These are phyloP conservation scores for Petrosia ficiformis DNA, from an alignment of 37 sponge, comb jelly and placozoan genomes.

Conservation along the genomic window DNA sequence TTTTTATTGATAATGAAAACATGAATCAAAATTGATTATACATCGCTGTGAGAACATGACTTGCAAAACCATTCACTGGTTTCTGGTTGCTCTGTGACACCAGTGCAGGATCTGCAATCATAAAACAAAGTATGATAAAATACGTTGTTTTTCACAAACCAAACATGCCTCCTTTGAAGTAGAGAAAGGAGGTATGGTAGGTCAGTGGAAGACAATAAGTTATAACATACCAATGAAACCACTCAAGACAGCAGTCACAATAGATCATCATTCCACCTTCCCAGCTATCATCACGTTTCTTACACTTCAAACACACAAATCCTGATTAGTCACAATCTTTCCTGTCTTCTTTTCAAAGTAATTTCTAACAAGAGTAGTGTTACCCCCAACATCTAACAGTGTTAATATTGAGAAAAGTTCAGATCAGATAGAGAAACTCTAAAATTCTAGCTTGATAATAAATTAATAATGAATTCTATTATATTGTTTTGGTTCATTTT, in stretches of 20 bases:
- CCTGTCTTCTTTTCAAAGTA: conserved; percentile 16
- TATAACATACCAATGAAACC: background rate
- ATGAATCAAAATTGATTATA: background rate
- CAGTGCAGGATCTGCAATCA: background rate
- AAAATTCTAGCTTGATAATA: no score
- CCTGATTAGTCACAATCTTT: conserved; percentile 5
- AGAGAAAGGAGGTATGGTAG: no score
- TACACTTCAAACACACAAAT: background rate
- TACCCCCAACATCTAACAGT: conserved; percentile 18
- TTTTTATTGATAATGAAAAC: background rate
- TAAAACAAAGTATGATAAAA: background rate
- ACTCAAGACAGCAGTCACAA: background rate
- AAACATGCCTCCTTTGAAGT: no score
- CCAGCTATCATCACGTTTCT: background rate
- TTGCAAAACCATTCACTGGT: background rate
- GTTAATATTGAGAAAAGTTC: no score
- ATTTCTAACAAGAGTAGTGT: conserved; percentile 8
- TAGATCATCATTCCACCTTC: background rate
- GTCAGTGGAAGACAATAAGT: no score
- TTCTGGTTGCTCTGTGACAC: conserved; percentile 1
- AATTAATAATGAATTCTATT: no score
- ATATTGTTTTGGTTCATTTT: no score
- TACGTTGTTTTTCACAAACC: background rate
- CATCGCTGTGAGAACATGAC: background rate
- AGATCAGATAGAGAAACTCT: no score